A percentile compares a stretch with the other conserved stretches of the same genome.
Conservation (phyloP, 2,888 invertebrate species). For the Dynastes tityus region DNA sequence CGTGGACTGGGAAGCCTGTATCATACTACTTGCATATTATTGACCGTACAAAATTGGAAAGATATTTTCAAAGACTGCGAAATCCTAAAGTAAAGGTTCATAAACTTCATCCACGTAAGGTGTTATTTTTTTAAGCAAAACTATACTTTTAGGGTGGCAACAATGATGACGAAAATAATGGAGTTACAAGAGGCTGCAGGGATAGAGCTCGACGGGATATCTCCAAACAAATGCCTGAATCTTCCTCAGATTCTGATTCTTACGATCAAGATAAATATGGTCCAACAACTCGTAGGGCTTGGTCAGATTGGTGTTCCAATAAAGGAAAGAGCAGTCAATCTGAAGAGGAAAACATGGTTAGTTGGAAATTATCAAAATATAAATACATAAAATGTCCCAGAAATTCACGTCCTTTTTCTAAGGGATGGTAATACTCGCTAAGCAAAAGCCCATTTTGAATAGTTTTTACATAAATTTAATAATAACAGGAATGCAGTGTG, state of each 20-base stretch:
- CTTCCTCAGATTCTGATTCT: constrained; percentile 67
- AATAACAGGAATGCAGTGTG: too few species aligned
- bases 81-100: constrained; percentile 84
- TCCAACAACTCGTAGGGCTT: constrained; percentile 82
- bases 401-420: constrained; percentile 43
- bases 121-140: constrained; percentile 34
- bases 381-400: too few species aligned
- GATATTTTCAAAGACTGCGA: constrained; percentile 96
- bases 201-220: constrained; percentile 73
- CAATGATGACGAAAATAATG: constrained; percentile 60
- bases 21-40: constrained; percentile 99
- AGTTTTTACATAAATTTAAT: too few species aligned
- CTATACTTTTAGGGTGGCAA: constrained; percentile 63
- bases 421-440: constrained; percentile 8
- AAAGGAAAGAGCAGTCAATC: constrained; percentile 77
- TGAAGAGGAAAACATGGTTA: constrained; percentile 72
- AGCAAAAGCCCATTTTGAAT: too few species aligned
- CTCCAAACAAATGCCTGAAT: constrained; percentile 71
- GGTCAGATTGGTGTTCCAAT: constrained; percentile 82
- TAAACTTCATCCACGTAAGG: too few species aligned
- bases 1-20: constrained; percentile 99
- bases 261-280: constrained; percentile 71
- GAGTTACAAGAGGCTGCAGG: constrained; percentile 62
- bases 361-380: constrained; percentile 60
- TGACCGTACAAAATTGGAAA: constrained; percentile 96